Percentiles rank a stretch among this genome's conserved stretches.
Conservation (phyloP, 1,140 invertebrate species). For the Lordiphosa clarofinis region DNA sequence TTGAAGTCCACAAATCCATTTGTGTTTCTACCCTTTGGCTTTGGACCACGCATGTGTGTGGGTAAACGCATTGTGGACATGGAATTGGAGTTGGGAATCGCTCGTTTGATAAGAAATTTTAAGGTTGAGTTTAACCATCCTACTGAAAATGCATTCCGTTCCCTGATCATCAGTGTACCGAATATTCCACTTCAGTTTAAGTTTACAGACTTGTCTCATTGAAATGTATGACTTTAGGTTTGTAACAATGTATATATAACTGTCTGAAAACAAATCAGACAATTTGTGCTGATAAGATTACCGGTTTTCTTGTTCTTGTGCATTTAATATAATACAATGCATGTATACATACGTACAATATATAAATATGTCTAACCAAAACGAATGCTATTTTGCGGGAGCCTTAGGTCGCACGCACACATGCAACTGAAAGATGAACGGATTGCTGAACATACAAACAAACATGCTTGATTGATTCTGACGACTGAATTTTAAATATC, state of each 20-base stretch:
- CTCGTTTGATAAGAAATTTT: conserved; percentile 83
- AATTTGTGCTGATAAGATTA: not conserved
- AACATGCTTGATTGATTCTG: too few species aligned
- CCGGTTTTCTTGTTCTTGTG: too few species aligned
- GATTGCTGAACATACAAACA: too few species aligned
- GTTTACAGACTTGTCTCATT: conserved; percentile 53
- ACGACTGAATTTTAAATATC: too few species aligned
- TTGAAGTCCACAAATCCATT: conserved; percentile 80
- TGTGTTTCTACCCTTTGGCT: conserved; percentile 83
- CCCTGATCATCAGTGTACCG: conserved; percentile 50
- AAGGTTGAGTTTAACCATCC: conserved; percentile 80
- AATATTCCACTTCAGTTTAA: conserved; percentile 74
- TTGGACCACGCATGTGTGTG: conserved; percentile 82
- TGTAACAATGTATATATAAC: not conserved
- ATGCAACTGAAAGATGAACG: too few species aligned
- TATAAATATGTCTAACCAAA: too few species aligned
- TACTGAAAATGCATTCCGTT: conserved; percentile 50
- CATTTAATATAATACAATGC: too few species aligned
- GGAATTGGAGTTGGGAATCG: conserved; percentile 84
- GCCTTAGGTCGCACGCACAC: too few species aligned
- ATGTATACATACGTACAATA: too few species aligned
- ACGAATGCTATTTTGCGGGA: too few species aligned
- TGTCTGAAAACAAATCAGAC: not conserved
- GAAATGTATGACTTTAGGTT: not conserved
- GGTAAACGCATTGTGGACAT: conserved; percentile 86